Evolutionary conservation across 2,113 vertebrate genomes (phyloP).

Genomic region (Circaetus cinerascens): DNA sequence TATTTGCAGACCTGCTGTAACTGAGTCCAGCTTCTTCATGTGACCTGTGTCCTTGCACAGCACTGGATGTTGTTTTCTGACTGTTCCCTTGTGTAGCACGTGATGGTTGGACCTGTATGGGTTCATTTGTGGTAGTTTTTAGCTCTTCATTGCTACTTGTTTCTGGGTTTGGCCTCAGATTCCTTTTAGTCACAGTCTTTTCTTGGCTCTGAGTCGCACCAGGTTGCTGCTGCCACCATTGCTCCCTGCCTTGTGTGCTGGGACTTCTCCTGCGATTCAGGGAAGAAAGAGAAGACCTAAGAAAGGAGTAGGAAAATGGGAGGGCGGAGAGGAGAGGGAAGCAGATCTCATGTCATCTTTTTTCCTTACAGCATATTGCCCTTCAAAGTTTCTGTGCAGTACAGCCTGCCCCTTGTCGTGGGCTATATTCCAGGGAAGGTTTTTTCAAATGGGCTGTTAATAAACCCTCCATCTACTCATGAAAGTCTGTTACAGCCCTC

Average conservation of each 20-base stretch:
- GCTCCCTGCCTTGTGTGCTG: background rate
- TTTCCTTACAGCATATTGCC: background rate
- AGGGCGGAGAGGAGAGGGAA: background rate
- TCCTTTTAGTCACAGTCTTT: background rate
- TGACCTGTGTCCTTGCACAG: background rate
- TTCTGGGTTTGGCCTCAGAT: background rate
- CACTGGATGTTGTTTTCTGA: background rate
- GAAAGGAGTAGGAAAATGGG: background rate
- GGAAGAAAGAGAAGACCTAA: background rate
- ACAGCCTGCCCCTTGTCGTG: background rate
- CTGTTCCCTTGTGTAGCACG: rapidly evolving
- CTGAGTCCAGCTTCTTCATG: background rate
- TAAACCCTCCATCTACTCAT: background rate
- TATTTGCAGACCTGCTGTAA: background rate
- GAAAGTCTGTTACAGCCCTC: background rate
- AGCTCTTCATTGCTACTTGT: background rate
- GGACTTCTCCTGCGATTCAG: background rate
- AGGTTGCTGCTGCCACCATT: background rate
- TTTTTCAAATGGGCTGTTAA: background rate
- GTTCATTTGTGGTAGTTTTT: background rate
- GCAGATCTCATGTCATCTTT: background rate
- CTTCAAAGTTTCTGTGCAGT: background rate
- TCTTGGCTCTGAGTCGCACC: background rate
- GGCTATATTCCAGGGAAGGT: background rate
- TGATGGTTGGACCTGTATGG: background rate